phyloP scores from a whole-genome alignment of 37 sponge, comb jelly and placozoan species.

The Beroe forskalii region DNA sequence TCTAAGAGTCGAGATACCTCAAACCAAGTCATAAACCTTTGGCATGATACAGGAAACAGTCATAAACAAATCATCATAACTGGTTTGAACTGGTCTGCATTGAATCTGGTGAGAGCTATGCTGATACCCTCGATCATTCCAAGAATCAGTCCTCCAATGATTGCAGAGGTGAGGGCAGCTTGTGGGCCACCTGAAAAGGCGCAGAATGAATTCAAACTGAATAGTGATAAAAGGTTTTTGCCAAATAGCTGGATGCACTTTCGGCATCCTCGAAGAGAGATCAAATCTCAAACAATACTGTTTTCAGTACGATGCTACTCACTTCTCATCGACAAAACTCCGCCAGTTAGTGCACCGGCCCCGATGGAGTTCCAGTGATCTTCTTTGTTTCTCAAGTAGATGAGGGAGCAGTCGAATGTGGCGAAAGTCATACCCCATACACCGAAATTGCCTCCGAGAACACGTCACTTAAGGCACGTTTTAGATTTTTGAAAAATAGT shows the following conservation, averaged over 20 bases:
- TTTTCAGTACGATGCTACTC: too few relatives aligned
- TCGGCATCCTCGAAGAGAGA: too few relatives aligned
- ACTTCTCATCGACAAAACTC: conserved; percentile 79
- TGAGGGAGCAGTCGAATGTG: conserved; percentile 85
- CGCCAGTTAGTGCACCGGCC: conserved; percentile 90
- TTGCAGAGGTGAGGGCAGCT: conserved; percentile 17
- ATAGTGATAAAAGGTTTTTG: too few relatives aligned
- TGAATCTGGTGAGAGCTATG: conserved; percentile 79
- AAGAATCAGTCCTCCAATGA: conserved; percentile 84
- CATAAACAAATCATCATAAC: conserved; percentile 70
- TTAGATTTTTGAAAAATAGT: too few relatives aligned
- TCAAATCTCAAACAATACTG: too few relatives aligned
- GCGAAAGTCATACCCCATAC: conserved; percentile 86
- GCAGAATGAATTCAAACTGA: too few relatives aligned
- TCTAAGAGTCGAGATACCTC: too few relatives aligned
- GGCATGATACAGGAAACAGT: too few relatives aligned
- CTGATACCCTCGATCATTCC: conserved; percentile 91
- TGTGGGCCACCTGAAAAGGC: conserved; percentile 2
- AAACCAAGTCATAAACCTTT: too few relatives aligned
- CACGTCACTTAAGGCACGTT: too few relatives aligned
- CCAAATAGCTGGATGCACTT: too few relatives aligned
- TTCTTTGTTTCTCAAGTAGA: conserved; percentile 83
- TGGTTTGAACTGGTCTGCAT: conserved; percentile 83
- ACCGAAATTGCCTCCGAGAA: conserved; percentile 79
- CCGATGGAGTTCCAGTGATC: conserved; percentile 94